Conservation (phyloP, 2,113 vertebrate genomes). For the Propithecus coquereli region DNA sequence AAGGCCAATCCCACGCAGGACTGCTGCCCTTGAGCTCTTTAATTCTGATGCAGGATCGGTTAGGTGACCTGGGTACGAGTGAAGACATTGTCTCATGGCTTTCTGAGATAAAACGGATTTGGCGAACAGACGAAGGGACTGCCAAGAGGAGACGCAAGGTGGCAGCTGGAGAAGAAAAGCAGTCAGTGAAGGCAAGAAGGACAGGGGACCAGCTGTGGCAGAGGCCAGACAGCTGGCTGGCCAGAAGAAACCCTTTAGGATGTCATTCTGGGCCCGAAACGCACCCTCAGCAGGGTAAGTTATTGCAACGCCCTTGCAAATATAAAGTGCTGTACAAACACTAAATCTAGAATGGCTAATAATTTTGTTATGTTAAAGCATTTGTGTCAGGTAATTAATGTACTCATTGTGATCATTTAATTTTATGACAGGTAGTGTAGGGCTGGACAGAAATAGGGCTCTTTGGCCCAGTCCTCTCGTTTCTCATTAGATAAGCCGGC, state of each 20-base stretch:
- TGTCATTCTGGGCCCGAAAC: slow-evolving; percentile 6
- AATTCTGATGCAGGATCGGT: not conserved
- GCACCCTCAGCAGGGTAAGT: slow-evolving; percentile 59
- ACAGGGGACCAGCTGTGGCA: slow-evolving; percentile 43
- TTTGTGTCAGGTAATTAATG: slow-evolving; percentile 78
- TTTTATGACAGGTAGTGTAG: slow-evolving; percentile 78
- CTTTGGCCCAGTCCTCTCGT: slow-evolving; percentile 73
- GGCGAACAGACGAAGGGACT: not conserved
- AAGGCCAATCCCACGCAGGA: not conserved
- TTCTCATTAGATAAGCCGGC: slow-evolving; percentile 67
- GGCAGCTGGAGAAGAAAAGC: slow-evolving; percentile 37
- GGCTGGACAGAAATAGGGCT: slow-evolving; percentile 76
- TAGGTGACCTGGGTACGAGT: not conserved
- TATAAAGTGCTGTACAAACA: slow-evolving; percentile 76
- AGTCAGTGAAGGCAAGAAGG: not conserved
- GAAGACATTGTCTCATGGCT: not conserved
- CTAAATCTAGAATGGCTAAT: slow-evolving; percentile 77
- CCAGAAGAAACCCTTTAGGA: slow-evolving; percentile 60
- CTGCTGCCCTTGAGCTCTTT: not conserved
- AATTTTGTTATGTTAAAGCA: slow-evolving; percentile 79
- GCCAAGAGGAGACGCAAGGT: not conserved
- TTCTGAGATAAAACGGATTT: not conserved
- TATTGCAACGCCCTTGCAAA: slow-evolving; percentile 71
- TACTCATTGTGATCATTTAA: slow-evolving; percentile 80
- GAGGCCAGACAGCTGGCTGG: slow-evolving; percentile 61